Percentiles rank a stretch among this genome's conserved stretches.
phyloP scores from a whole-genome alignment of 1,140 invertebrate genomes.

The Apolygus lucorum region DNA sequence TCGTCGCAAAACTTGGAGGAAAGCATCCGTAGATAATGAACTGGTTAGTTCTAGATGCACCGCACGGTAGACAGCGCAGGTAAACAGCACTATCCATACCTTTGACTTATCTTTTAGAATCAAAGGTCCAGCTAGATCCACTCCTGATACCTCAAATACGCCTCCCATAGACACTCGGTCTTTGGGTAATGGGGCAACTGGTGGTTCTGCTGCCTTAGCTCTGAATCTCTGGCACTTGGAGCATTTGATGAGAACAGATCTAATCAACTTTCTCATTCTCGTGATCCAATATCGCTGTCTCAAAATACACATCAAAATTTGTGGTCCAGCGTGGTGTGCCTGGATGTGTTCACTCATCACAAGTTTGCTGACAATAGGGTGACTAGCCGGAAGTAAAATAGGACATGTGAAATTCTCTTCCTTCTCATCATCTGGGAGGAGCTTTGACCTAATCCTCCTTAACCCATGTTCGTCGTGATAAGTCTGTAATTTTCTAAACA shows the following conservation, averaged over 20 bases:
- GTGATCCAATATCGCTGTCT: not conserved
- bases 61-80: conserved; percentile 35
- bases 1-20: conserved; percentile 20
- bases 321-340: conserved; percentile 1
- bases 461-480: not conserved
- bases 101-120: conserved; percentile 30
- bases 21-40: conserved; percentile 26
- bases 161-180: not conserved
- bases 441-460: not conserved
- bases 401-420: not conserved
- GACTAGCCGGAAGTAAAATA: not conserved
- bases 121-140: conserved; percentile 28
- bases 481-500: too few species aligned
- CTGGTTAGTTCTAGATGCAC: conserved; percentile 30
- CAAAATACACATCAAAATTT: not conserved
- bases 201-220: not conserved
- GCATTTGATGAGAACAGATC: not conserved
- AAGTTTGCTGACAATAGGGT: not conserved
- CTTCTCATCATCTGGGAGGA: not conserved
- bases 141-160: conserved; percentile 13
- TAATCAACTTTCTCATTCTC: not conserved
- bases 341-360: not conserved
- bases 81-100: conserved; percentile 37
- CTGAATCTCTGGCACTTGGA: not conserved
- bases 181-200: not conserved